phyloP scores from a whole-genome alignment of 2,888 invertebrate species.

The Molanna angustata region DNA sequence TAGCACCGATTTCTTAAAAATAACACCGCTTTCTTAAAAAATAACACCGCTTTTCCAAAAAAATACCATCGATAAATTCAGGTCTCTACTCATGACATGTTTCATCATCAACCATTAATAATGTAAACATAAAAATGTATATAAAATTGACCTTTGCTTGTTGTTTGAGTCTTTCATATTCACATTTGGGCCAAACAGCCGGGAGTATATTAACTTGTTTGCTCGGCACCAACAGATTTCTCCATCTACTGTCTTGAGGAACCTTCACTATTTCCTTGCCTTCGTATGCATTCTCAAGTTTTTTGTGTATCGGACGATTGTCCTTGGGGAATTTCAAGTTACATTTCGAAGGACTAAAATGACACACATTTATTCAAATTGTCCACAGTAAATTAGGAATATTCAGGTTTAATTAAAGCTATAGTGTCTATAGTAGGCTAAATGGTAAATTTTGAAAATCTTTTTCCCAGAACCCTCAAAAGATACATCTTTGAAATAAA shows the following conservation, averaged over 20 bases:
- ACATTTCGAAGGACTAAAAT: constrained; percentile 47
- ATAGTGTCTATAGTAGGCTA: too few relatives aligned
- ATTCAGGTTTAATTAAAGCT: too few relatives aligned
- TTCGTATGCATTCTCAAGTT: constrained; percentile 35
- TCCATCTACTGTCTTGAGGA: constrained; percentile 45
- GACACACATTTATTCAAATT: neutral
- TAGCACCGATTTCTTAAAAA: too few relatives aligned
- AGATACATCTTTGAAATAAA: too few relatives aligned
- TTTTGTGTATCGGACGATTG: constrained; percentile 47
- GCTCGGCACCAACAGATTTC: constrained; percentile 53
- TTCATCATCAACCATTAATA: too few relatives aligned
- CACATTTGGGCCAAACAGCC: constrained; percentile 57
- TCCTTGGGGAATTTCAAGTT: constrained; percentile 47
- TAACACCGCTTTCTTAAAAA: too few relatives aligned
- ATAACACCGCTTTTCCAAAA: too few relatives aligned
- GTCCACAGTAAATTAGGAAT: neutral
- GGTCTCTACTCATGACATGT: too few relatives aligned
- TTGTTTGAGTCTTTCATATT: constrained; percentile 58
- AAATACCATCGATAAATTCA: too few relatives aligned
- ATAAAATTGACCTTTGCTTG: constrained; percentile 55
- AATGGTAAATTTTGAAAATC: too few relatives aligned
- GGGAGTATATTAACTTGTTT: constrained; percentile 54
- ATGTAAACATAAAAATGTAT: neutral
- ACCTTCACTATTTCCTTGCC: constrained; percentile 39
- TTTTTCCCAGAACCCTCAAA: too few relatives aligned